Evolutionary conservation across 2,888 invertebrate genomes (phyloP), one percentile per base, ranked within the genome.

Genomic region (Dione juno): DNA sequence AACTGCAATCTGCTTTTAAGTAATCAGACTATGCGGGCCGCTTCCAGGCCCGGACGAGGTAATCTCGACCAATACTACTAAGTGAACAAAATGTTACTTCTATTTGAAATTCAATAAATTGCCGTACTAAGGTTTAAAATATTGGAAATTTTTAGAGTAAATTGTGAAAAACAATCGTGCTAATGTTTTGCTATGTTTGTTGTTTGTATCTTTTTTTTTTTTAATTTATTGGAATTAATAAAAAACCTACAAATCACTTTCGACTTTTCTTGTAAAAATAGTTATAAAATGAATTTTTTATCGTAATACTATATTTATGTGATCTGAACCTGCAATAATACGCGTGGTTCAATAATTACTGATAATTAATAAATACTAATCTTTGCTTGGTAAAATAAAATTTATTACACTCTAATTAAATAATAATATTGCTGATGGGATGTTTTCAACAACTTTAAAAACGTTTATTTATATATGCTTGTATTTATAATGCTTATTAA

Each of bases 21-120:
- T 67, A 71, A 71, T 71, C 67, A 71, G 70, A 67, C 40, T 43
- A 67, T 71, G 71, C 71, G 71, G 71, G 71, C 71, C 71, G 71
- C 71, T 71, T 71, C 57, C 67, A 71, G 65, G 63, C 67, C 41
- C 54, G 48, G 66, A 40, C 40, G 58, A 66, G 70, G 43, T 61
- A 69, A 69, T 70, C 66, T 61, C 53, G 66, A 61, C 59, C 58
- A 66, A 66, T 66, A 59, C 61, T 64, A 64, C 64, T 64, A 64
- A 64, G 64, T 64, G 64, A 64, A 64, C 50, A 52, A 64, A 52
- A 64, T 64, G 64, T 6, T 52, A 64, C 50, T 64, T 52, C 52
- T 64, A 64, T 64, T 64, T 64, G 64, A 37, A 64, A 64, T 64
- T 64, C 50, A 48, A 64, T 64, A 48, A 64, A 50, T 64, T 37